Base-by-base conservation (phyloP, 2,797 vertebrate genomes). In the Danio choprae region DNA sequence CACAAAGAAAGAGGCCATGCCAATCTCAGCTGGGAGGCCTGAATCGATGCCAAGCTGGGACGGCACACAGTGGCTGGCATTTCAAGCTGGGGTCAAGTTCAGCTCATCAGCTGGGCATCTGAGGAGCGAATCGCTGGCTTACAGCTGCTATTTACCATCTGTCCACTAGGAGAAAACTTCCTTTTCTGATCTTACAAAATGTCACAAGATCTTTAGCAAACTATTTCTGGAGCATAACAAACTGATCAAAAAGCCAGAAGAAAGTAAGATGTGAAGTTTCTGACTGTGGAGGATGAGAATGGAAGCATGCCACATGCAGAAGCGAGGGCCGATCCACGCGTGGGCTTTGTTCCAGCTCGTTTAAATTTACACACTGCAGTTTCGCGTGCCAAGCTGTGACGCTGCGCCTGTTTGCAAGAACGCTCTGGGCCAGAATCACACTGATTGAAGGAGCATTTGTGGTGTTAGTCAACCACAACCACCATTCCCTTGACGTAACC, bases 81-180 rank as follows among this genome's bases (percentile, higher is more conserved):
- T 83, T 85, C 71, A 77, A 82, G 48, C 81, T 71, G 81, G 72
- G 83, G 79, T 86, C 81, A 81, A 74, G 81, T 79, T 83, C 79
- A 85, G 50, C 43, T 64, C 71, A 78, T 86, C 81, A 81, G 81
- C 78, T 72, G 74, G 67, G 67, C 73, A 74, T 80, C 70, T 36
- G 56, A 69, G 68, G 50, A 79, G 46, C 50, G 60, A 63, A 18
- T 44, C 8, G 68, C 8, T 75, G 71, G 60, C 63, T 81, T 76
- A 53, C n/a, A 41, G 67, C 53, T 81, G 60, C 65, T 67, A 65
- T 76, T 70, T 38, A 44, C 85, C 85, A 86, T 86, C 81, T 84
- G 83, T 76, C 70, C 71, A 67, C 64, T 63, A 38, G 20, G 75
- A 50, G 44, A 60, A 44, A 56, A 72, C 60, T 36, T 68, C 16